phyloP scores from a whole-genome alignment of 2,113 vertebrate species.

The Grus americana region DNA sequence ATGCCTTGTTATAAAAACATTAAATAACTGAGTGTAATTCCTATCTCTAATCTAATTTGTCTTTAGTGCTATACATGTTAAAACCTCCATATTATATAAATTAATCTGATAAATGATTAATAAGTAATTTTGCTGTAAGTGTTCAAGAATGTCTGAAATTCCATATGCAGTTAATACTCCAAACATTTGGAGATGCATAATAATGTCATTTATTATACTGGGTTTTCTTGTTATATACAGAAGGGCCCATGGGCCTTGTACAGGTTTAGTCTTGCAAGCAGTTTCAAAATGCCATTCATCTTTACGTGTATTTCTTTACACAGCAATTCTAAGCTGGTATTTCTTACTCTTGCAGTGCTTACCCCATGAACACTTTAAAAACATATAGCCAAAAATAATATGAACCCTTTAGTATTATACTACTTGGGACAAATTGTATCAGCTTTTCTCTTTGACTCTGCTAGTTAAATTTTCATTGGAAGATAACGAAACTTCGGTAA shows the following conservation, averaged over 20 bases:
- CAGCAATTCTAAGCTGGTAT: neutral
- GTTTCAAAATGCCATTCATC: neutral
- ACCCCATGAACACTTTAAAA: neutral
- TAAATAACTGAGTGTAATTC: neutral
- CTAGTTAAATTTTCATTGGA: neutral
- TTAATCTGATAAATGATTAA: neutral
- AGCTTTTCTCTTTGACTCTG: neutral
- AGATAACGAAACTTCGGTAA: neutral
- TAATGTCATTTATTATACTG: neutral
- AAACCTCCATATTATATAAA: neutral
- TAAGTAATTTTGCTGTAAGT: neutral
- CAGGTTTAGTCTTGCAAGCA: neutral
- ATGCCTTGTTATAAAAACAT: neutral
- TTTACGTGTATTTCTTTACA: neutral
- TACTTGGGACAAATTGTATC: neutral
- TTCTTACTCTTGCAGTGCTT: neutral
- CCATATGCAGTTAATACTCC: neutral
- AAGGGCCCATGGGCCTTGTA: neutral
- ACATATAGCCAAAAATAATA: neutral
- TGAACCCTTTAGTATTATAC: neutral
- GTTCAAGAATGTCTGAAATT: neutral
- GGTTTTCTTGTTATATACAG: neutral
- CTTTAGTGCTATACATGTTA: neutral
- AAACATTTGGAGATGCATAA: neutral
- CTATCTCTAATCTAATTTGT: neutral